These are phyloP conservation scores for Clarias magur DNA, from an alignment of 2,113 vertebrate genomes.

Conservation along the genomic window DNA sequence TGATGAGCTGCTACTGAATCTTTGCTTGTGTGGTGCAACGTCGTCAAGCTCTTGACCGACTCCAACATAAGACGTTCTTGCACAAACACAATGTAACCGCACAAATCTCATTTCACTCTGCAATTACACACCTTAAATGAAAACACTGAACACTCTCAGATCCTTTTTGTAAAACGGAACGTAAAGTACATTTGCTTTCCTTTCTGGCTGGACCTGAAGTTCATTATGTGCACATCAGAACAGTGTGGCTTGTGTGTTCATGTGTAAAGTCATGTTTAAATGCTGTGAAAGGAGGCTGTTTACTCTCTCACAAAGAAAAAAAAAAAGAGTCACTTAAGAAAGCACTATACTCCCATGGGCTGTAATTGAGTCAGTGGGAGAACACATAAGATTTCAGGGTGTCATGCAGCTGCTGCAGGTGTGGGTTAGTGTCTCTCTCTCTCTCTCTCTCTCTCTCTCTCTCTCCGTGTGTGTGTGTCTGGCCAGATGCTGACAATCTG, in stretches of 20 bases:
- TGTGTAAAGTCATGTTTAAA: not conserved
- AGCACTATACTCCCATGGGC: not conserved
- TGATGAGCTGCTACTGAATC: not conserved
- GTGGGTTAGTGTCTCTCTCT: not conserved
- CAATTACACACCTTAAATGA: not conserved
- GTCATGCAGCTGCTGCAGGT: slow-evolving; percentile 35
- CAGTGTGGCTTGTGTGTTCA: not conserved
- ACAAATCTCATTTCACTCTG: not conserved
- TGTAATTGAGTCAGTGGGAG: slow-evolving; percentile 29
- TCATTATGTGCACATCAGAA: not conserved
- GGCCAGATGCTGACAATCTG: slow-evolving; percentile 31
- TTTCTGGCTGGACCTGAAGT: not conserved
- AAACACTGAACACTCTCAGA: not conserved
- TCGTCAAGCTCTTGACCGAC: not conserved
- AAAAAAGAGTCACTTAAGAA: slow-evolving; percentile 31
- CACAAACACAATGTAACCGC: not conserved
- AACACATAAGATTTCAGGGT: slow-evolving; percentile 30
- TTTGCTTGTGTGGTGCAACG: not conserved
- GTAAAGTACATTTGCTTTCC: not conserved
- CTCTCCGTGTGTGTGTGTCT: slow-evolving; percentile 24
- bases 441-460: not conserved
- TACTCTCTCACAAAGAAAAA: not conserved
- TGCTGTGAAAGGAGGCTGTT: slow-evolving; percentile 10
- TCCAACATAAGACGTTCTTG: not conserved
- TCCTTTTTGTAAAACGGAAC: not conserved